These are phyloP conservation scores for Hassar affinis DNA, from an alignment of 2,113 vertebrate genomes.

Conservation along the genomic window DNA sequence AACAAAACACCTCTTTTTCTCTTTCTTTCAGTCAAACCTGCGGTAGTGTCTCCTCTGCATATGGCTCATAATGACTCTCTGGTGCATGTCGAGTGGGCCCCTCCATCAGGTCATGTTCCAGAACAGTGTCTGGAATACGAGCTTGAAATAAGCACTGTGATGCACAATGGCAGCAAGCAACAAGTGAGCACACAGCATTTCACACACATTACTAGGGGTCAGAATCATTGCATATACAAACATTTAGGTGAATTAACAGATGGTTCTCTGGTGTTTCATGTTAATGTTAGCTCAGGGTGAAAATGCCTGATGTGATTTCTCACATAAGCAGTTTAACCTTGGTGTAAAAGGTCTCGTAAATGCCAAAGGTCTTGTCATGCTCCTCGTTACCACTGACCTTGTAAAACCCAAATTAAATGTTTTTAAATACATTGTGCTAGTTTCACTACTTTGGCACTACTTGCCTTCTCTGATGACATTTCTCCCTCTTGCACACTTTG, in stretches of 20 bases:
- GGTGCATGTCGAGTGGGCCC: constrained; percentile 70
- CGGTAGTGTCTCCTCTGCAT: constrained; percentile 61
- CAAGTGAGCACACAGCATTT: constrained; percentile 14
- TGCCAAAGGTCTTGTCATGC: background rate
- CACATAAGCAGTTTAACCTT: background rate
- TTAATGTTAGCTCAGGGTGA: background rate
- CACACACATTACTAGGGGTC: background rate
- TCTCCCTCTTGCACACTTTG: background rate
- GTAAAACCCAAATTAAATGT: background rate
- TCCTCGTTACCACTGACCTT: background rate
- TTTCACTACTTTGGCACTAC: background rate
- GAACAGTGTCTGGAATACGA: constrained; percentile 80
- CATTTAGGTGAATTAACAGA: background rate
- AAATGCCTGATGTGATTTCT: background rate
- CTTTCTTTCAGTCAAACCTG: constrained; percentile 72
- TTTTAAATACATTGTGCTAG: background rate
- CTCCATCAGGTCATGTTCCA: constrained; percentile 63
- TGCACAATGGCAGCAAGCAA: constrained; percentile 12
- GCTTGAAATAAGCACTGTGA: constrained; percentile 59
- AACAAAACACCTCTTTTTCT: background rate
- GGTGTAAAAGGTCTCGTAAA: background rate
- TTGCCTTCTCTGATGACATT: background rate
- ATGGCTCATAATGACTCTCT: constrained; percentile 37
- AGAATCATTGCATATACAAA: background rate
- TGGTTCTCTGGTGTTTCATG: background rate